Evolutionary conservation across 2,888 invertebrate species (phyloP).

Genomic region (Spodoptera exigua): DNA sequence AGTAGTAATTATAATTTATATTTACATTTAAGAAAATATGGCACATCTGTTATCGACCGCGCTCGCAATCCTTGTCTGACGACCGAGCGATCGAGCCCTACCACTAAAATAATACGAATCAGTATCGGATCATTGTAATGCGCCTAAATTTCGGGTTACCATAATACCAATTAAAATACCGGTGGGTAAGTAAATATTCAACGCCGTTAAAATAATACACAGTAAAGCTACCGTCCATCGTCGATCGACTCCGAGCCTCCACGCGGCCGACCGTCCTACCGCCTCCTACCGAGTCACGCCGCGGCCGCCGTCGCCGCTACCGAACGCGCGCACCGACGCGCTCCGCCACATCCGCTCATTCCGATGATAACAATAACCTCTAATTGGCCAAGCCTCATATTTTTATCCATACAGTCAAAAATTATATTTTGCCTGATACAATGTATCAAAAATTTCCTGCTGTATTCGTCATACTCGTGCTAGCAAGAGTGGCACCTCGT

Average conservation of each 20-base stretch:
- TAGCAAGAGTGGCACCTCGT: slow-evolving; percentile 30
- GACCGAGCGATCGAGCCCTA: slow-evolving; percentile 74
- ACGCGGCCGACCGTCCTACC: slow-evolving; percentile 78
- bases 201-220: slow-evolving; percentile 71
- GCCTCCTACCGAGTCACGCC: slow-evolving; percentile 48
- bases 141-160: slow-evolving; percentile 80
- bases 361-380: slow-evolving; percentile 56
- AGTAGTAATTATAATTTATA: slow-evolving; percentile 86
- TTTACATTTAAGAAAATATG: slow-evolving; percentile 89
- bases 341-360: slow-evolving; percentile 45
- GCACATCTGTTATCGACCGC: slow-evolving; percentile 88
- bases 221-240: slow-evolving; percentile 72
- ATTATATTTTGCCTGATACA: slow-evolving; percentile 17
- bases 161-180: slow-evolving; percentile 89
- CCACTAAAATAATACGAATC: slow-evolving; percentile 71
- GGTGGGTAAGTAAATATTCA: slow-evolving; percentile 87
- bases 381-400: slow-evolving; percentile 58
- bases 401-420: slow-evolving; percentile 30
- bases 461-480: slow-evolving; percentile 43
- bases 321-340: slow-evolving; percentile 30
- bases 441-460: slow-evolving; percentile 21
- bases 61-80: slow-evolving; percentile 67
- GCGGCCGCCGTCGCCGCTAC: slow-evolving; percentile 39
- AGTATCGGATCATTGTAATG: slow-evolving; percentile 74
- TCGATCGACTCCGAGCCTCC: slow-evolving; percentile 70